These are phyloP conservation scores for Prunella himalayana DNA, from an alignment of 2,113 vertebrate species.

Conservation along the genomic window DNA sequence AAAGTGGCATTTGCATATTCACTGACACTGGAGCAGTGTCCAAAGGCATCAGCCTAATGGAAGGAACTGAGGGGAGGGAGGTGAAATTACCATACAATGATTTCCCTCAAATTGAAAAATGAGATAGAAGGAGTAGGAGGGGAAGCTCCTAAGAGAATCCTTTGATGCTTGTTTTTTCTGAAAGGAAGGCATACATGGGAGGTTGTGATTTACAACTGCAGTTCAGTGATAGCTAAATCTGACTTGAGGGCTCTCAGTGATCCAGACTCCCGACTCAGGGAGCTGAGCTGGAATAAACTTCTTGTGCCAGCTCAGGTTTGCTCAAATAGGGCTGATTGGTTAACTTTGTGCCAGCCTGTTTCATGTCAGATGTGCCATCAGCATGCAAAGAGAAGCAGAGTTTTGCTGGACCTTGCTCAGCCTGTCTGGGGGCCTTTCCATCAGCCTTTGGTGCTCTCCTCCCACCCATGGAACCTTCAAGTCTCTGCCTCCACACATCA, in stretches of 20 bases:
- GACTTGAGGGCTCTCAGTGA: neutral
- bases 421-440: neutral
- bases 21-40: neutral
- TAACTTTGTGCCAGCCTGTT: neutral
- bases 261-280: neutral
- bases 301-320: neutral
- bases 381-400: neutral
- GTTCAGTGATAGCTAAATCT: neutral
- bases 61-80: neutral
- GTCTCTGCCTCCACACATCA: neutral
- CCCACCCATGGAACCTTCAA: neutral
- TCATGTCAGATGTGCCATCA: neutral
- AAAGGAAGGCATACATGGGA: neutral
- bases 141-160: neutral
- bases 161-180: constrained; percentile 11
- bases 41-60: neutral
- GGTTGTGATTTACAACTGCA: constrained; percentile 8
- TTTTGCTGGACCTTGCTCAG: neutral
- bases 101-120: neutral
- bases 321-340: neutral
- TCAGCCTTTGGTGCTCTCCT: neutral
- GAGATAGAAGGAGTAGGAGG: neutral
- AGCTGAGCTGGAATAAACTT: neutral
- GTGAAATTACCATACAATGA: constrained; percentile 10
- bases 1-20: constrained; percentile 47